Evolutionary conservation across 2,113 vertebrate species (phyloP).

Genomic region (Sebastes fasciatus): DNA sequence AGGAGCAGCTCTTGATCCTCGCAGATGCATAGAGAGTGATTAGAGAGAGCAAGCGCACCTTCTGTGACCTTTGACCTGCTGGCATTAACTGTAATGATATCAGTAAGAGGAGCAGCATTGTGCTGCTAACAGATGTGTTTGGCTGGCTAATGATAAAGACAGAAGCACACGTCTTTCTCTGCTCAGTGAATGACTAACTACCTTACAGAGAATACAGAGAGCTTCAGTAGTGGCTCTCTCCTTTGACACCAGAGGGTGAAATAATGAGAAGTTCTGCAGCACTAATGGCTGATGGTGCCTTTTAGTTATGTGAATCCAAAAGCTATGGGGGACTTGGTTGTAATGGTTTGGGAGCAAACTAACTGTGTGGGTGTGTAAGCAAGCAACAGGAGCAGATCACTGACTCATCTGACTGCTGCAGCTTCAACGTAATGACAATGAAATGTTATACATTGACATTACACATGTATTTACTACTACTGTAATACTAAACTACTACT

Average conservation of each 20-base stretch:
- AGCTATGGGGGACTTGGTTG: slow-evolving; percentile 10
- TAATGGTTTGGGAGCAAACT: slow-evolving; percentile 23
- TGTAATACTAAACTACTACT: not conserved
- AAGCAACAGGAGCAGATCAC: not conserved
- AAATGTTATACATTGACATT: slow-evolving; percentile 10
- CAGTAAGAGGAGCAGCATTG: slow-evolving; percentile 52
- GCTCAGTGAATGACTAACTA: slow-evolving; percentile 44
- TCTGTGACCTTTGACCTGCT: slow-evolving; percentile 73
- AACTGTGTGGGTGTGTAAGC: slow-evolving; percentile 8
- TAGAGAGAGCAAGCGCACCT: slow-evolving; percentile 67
- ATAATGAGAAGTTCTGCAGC: slow-evolving; percentile 53
- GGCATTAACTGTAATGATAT: slow-evolving; percentile 77
- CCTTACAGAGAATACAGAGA: slow-evolving; percentile 42
- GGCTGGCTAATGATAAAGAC: slow-evolving; percentile 54
- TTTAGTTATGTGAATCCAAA: slow-evolving; percentile 42
- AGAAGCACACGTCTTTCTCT: slow-evolving; percentile 45
- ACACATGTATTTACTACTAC: not conserved
- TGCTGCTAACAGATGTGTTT: slow-evolving; percentile 64
- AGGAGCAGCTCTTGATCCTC: slow-evolving; percentile 80
- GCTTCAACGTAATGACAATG: not conserved
- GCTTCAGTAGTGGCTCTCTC: slow-evolving; percentile 36
- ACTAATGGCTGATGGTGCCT: slow-evolving; percentile 47
- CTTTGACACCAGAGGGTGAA: slow-evolving; percentile 38
- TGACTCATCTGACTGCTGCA: not conserved
- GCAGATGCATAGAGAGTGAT: slow-evolving; percentile 69